phyloP scores from a whole-genome alignment of 2,797 vertebrate species.

The Loris lydekkerianus region DNA sequence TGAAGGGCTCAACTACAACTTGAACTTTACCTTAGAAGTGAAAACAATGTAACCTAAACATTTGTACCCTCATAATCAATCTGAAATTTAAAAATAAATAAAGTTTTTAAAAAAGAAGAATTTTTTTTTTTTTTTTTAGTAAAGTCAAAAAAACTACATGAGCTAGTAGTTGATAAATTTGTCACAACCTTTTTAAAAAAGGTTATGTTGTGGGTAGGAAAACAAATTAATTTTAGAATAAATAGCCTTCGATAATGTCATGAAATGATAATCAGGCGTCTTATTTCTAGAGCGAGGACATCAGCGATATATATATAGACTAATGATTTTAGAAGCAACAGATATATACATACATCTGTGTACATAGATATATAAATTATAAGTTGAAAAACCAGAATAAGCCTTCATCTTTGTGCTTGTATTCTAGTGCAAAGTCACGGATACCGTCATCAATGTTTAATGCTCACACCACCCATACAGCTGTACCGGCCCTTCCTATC shows the following conservation, averaged over 20 bases:
- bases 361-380: background rate
- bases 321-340: slow-evolving; percentile 4
- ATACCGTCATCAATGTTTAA: background rate
- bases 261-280: slow-evolving; percentile 20
- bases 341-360: background rate
- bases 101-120: too few species aligned
- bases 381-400: slow-evolving; percentile 7
- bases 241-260: slow-evolving; percentile 20
- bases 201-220: background rate
- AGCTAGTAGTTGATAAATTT: background rate
- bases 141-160: background rate
- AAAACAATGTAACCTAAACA: too few species aligned
- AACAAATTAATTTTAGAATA: slow-evolving; percentile 40
- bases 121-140: background rate
- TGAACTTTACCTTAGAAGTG: too few species aligned
- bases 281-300: slow-evolving; percentile 37
- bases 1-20: too few species aligned
- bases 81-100: too few species aligned
- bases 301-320: background rate
- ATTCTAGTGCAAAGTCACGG: background rate
- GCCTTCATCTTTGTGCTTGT: background rate
- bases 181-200: slow-evolving; percentile 16
- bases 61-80: too few species aligned
- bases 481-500: background rate
- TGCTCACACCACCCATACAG: background rate